Conservation (phyloP, 2,888 invertebrate genomes). For the Epinotia bilunana region DNA sequence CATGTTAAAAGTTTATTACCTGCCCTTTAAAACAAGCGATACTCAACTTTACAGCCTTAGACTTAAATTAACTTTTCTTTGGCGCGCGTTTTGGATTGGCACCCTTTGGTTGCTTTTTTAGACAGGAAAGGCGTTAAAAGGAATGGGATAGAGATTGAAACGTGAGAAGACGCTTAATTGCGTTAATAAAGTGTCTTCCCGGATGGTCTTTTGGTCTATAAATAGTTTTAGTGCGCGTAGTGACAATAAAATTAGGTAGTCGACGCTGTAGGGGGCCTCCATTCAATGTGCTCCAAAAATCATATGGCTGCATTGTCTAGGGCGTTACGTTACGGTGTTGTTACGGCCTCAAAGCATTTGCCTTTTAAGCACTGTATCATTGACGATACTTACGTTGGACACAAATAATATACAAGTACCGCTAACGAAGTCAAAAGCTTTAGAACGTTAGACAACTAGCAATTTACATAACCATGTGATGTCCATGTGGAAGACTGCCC, state of each 20-base stretch:
- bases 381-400: background rate
- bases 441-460: background rate
- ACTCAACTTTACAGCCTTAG: background rate
- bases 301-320: background rate
- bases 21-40: constrained; percentile 30
- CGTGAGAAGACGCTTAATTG: constrained; percentile 53
- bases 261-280: background rate
- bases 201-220: constrained; percentile 40
- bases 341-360: background rate
- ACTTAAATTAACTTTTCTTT: background rate
- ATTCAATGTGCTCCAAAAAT: background rate
- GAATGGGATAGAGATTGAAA: constrained; percentile 63
- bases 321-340: background rate
- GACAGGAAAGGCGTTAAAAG: constrained; percentile 73
- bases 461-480: constrained; percentile 23
- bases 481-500: background rate
- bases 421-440: background rate
- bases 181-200: constrained; percentile 56
- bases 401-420: background rate
- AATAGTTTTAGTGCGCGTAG: constrained; percentile 23
- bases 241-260: constrained; percentile 8
- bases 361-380: background rate
- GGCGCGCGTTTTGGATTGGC: constrained; percentile 12
- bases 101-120: constrained; percentile 51
- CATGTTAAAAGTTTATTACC: constrained; percentile 79